Conservation (phyloP, 2,113 vertebrate species). For the Irena cyanogastra region DNA sequence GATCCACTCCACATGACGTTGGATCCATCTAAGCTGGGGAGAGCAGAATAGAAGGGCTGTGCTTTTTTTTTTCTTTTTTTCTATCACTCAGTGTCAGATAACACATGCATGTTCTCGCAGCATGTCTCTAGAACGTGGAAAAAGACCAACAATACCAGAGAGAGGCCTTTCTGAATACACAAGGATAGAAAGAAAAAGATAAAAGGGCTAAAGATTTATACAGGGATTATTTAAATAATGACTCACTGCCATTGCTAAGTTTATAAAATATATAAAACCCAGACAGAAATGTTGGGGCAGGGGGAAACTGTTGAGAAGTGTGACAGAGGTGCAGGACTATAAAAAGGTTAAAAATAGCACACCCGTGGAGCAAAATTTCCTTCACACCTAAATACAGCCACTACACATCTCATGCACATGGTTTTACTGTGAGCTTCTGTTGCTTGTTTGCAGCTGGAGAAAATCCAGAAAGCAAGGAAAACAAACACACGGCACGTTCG, state of each 20-base stretch:
- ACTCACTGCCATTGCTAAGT: slow-evolving; percentile 7
- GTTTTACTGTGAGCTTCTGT: not conserved
- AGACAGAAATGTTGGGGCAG: not conserved
- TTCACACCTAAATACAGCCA: not conserved
- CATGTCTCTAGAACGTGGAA: not conserved
- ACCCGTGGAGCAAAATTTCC: not conserved
- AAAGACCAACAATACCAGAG: not conserved
- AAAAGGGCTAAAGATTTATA: not conserved
- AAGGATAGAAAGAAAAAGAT: not conserved
- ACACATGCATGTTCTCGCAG: not conserved
- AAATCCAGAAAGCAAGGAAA: slow-evolving; percentile 17
- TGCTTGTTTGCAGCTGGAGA: not conserved
- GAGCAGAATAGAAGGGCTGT: not conserved
- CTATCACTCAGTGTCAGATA: not conserved
- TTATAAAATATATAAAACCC: slow-evolving; percentile 15
- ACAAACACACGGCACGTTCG: not conserved
- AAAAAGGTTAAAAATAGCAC: not conserved
- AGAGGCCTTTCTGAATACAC: not conserved
- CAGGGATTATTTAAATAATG: slow-evolving; percentile 17
- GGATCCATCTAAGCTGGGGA: not conserved
- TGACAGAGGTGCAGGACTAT: not conserved
- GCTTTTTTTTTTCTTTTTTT: not conserved
- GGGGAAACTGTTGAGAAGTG: not conserved
- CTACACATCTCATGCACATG: accelerated
- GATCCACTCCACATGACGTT: slow-evolving; percentile 31